Percentiles rank a stretch among this genome's conserved stretches.
Conservation (phyloP, 2,797 vertebrate genomes). For the Urocyon cinereoargenteus region DNA sequence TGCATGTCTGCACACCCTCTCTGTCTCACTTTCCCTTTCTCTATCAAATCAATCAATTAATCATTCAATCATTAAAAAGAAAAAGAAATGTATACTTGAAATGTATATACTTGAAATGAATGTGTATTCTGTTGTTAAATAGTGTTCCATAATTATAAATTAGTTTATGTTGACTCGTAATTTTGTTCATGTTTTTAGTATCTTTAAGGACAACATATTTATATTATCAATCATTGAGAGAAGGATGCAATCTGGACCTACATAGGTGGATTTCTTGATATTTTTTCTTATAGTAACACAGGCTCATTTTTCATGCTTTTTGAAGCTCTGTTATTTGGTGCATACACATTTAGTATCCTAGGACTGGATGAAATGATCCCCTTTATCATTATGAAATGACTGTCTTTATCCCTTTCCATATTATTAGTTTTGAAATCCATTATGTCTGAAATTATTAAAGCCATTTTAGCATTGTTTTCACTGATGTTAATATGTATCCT, state of each 20-base stretch:
- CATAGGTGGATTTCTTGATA: background rate
- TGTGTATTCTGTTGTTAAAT: background rate
- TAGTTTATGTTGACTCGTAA: background rate
- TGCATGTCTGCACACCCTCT: background rate
- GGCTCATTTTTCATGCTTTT: background rate
- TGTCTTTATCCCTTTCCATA: background rate
- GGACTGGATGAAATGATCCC: background rate
- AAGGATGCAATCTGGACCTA: background rate
- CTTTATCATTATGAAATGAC: background rate
- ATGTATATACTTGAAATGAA: background rate
- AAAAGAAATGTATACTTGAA: background rate
- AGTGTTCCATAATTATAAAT: background rate
- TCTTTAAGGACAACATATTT: background rate
- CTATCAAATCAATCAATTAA: background rate
- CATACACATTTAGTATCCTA: background rate
- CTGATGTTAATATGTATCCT: background rate
- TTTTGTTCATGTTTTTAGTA: background rate
- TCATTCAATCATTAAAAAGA: background rate
- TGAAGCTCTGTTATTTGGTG: background rate
- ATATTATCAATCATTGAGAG: background rate
- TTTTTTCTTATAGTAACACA: background rate
- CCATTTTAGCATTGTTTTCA: background rate
- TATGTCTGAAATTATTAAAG: background rate
- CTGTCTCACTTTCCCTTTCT: background rate
- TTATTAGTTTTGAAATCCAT: background rate